Percentiles rank a stretch among this genome's conserved stretches.
phyloP scores from a whole-genome alignment of 2,797 vertebrate species.

The Pangasius krempfi region DNA sequence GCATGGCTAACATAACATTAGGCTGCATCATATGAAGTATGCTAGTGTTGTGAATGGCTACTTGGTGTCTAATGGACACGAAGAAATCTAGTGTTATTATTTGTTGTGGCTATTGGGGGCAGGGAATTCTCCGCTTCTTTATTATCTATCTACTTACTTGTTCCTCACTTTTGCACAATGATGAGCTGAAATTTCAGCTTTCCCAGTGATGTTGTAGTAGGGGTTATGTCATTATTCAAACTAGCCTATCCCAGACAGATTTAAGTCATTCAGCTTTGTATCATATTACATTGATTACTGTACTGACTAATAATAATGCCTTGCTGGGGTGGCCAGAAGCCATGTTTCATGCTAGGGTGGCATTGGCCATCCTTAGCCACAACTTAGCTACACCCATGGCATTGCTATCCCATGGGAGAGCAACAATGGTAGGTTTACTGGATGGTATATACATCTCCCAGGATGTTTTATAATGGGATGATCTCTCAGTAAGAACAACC shows the following conservation, averaged over 20 bases:
- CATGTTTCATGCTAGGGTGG: not conserved
- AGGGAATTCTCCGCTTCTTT: not conserved
- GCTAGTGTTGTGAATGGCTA: not conserved
- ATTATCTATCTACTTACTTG: not conserved
- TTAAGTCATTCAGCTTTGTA: not conserved
- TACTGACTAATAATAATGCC: not conserved
- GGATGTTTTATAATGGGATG: constrained; percentile 9
- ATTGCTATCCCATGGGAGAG: not conserved
- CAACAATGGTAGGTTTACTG: not conserved
- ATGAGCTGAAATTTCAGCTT: not conserved
- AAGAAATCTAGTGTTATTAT: not conserved
- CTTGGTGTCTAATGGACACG: not conserved
- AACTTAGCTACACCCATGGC: not conserved
- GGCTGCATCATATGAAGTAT: not conserved
- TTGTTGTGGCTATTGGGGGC: not conserved
- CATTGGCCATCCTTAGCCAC: not conserved
- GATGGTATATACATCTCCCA: not conserved
- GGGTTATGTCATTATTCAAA: not conserved
- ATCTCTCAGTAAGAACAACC: constrained; percentile 1
- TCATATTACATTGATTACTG: not conserved
- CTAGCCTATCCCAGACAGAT: not conserved
- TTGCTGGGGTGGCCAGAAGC: not conserved
- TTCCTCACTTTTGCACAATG: not conserved
- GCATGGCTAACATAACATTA: not conserved
- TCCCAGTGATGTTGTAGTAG: not conserved